Conservation (phyloP, 2,113 vertebrate genomes). For the Mungos mungo region DNA sequence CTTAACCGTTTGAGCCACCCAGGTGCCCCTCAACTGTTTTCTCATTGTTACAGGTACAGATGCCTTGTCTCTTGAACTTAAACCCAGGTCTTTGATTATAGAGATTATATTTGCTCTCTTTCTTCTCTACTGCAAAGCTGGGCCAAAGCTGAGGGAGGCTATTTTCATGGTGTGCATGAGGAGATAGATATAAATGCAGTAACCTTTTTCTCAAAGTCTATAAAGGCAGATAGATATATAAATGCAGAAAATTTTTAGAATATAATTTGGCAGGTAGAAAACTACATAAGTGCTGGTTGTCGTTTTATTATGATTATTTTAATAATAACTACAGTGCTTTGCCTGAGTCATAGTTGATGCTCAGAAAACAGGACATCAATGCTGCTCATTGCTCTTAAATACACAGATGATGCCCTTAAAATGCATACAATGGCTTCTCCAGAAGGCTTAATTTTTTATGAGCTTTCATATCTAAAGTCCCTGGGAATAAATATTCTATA, state of each 20-base stretch:
- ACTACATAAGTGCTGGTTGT: not conserved
- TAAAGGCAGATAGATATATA: constrained; percentile 24
- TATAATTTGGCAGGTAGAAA: constrained; percentile 2
- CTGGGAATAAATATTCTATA: constrained; percentile 64
- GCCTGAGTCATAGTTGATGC: not conserved
- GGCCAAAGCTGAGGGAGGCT: not conserved
- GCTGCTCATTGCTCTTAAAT: constrained; percentile 48
- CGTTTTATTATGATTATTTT: not conserved
- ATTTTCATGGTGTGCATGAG: not conserved
- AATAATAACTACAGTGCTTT: constrained; percentile 20
- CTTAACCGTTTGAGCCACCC: too few relatives aligned
- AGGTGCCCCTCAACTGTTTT: not conserved
- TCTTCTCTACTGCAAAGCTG: not conserved
- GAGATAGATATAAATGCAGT: not conserved
- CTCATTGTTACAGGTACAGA: not conserved
- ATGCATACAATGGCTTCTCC: constrained; percentile 47
- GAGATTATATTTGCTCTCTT: constrained; percentile 20
- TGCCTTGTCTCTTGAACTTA: constrained; percentile 13
- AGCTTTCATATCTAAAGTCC: constrained; percentile 50
- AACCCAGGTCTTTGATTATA: not conserved
- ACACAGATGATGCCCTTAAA: constrained; percentile 62
- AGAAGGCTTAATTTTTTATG: constrained; percentile 72
- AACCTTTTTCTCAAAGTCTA: constrained; percentile 12
- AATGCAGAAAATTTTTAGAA: constrained; percentile 25
- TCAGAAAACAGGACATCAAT: constrained; percentile 49